Evolutionary conservation across 2,888 invertebrate species (phyloP).

Genomic region (Chouioia cunea): DNA sequence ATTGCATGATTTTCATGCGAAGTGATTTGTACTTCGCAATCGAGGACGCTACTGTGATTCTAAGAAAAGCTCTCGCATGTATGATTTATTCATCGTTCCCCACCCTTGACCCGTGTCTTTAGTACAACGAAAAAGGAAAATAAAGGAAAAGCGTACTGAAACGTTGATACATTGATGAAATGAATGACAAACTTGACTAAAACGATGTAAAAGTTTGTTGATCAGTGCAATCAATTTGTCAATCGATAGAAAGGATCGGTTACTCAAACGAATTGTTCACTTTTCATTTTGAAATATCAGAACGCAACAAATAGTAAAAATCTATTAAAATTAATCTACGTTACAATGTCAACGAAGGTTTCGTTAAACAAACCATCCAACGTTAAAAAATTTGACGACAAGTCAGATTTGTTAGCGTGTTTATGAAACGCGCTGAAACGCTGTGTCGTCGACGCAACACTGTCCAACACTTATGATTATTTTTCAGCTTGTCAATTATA

Average conservation of each 20-base stretch:
- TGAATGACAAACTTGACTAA: too few relatives aligned
- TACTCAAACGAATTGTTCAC: not conserved
- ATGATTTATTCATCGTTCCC: constrained; percentile 42
- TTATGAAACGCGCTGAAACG: too few relatives aligned
- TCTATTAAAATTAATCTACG: too few relatives aligned
- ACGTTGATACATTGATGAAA: too few relatives aligned
- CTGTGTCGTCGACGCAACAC: not conserved
- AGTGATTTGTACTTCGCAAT: constrained; percentile 9
- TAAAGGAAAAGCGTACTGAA: too few relatives aligned
- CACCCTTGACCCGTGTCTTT: constrained; percentile 27
- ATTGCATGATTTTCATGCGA: constrained; percentile 23
- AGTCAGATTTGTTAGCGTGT: not conserved
- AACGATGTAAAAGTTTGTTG: too few relatives aligned
- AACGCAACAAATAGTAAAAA: too few relatives aligned
- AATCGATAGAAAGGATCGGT: too few relatives aligned
- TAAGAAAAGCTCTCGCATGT: constrained; percentile 6
- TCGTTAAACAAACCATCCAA: too few relatives aligned
- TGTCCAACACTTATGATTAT: not conserved
- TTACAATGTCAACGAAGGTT: too few relatives aligned
- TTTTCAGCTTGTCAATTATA: not conserved
- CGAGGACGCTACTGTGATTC: not conserved
- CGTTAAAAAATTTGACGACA: not conserved
- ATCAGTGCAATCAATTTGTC: too few relatives aligned
- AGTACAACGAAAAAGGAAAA: too few relatives aligned
- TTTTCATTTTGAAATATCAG: not conserved